Conservation (phyloP, 1,140 invertebrate species). For the Papilio machaon region DNA sequence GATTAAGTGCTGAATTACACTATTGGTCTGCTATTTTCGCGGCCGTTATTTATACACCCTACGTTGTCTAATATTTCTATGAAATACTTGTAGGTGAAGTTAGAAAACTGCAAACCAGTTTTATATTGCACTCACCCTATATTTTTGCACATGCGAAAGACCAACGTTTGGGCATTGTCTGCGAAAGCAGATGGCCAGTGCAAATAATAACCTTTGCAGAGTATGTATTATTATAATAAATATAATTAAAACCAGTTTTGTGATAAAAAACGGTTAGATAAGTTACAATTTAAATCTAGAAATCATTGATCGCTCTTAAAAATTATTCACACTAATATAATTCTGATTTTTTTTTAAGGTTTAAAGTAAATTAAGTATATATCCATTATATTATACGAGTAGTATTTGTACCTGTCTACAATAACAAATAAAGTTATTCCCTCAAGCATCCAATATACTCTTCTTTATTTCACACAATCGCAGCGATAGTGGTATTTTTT, state of each 20-base stretch:
- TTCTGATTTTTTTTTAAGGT: too few relatives aligned
- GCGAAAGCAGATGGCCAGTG: conserved; percentile 62
- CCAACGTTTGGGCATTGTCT: conserved; percentile 60
- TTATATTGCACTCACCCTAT: conserved; percentile 45
- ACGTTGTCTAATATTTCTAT: not conserved
- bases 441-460: not conserved
- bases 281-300: not conserved
- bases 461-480: not conserved
- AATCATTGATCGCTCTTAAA: not conserved
- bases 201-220: not conserved
- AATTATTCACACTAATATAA: not conserved
- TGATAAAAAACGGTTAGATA: not conserved
- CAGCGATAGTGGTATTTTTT: not conserved
- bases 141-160: conserved; percentile 55
- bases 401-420: too few relatives aligned
- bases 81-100: conserved; percentile 4
- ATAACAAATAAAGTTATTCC: not conserved
- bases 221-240: not conserved
- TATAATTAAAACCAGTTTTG: conserved; percentile 1
- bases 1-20: too few relatives aligned
- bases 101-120: conserved; percentile 60
- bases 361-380: too few relatives aligned
- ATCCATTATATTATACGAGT: too few relatives aligned
- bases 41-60: not conserved
- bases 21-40: not conserved